Evolutionary conservation across 2,113 vertebrate species (phyloP).

Genomic region (Python bivittatus): DNA sequence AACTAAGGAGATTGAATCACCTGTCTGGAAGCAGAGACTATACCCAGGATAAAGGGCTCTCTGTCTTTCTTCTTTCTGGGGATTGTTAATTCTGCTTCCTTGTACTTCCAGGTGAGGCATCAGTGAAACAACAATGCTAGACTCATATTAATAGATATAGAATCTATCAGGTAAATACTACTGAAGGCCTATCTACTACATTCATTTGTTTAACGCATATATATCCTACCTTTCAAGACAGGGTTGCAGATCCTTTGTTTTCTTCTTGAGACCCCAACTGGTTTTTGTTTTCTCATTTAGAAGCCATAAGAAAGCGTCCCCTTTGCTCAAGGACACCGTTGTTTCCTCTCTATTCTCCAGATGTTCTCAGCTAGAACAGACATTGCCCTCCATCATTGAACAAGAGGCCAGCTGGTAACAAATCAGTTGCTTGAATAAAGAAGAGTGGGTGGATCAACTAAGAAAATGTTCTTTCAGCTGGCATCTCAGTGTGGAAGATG

Average conservation of each 20-base stretch:
- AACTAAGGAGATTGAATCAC: too few species aligned
- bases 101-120: not conserved
- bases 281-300: too few species aligned
- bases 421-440: not conserved
- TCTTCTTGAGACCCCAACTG: too few species aligned
- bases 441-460: too few species aligned
- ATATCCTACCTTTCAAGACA: not conserved
- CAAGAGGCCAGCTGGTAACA: not conserved
- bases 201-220: not conserved
- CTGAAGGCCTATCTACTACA: not conserved
- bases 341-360: not conserved
- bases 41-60: too few species aligned
- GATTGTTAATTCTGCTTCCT: not conserved
- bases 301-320: too few species aligned
- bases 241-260: too few species aligned
- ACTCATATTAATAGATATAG: not conserved
- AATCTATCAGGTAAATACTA: not conserved
- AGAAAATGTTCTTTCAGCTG: not conserved
- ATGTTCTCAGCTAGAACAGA: not conserved
- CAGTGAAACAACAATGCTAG: not conserved
- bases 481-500: not conserved
- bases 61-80: not conserved
- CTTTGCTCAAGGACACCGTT: too few species aligned
- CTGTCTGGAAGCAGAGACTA: too few species aligned
- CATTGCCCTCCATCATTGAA: not conserved